Evolutionary conservation across 2,113 vertebrate species (phyloP), one percentile per base, ranked within the genome.

Genomic region (Pachypanchax playfairii): DNA sequence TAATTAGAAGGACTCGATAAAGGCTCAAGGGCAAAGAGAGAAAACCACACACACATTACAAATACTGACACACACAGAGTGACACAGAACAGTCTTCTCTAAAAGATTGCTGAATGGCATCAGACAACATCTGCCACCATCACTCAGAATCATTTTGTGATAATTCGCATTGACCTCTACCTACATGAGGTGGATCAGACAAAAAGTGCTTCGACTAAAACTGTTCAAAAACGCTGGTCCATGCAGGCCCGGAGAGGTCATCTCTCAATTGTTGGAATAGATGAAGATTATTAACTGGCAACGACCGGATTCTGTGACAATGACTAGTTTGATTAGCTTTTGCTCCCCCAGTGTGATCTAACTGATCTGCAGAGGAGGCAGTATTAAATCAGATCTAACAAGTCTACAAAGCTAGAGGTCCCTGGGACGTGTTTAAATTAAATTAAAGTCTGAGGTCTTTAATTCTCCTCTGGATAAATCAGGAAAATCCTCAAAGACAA

Each of bases 1-100:
- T 91, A 90, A 93, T 92, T 89, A 92, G 86, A 82, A 86, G 79
- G 84, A 85, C 85, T 84, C 89, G 90, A 92, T 92, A 88, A 91
- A 90, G 73, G 79, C 91, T 92, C 88, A 91, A 91, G 91, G 90
- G 89, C 89, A 89, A 82, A 85, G 74, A 79, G 72, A 69, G 70
- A 57, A 79, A 36, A 18, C 36, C 60, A 73, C 56, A 75, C 62
- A 41, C 38, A 41, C 38, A 41, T 7, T 6, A 67, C 42, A 39
- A 20, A 61, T 48, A 60, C 56, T 67, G 59, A 60, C 52, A 57
- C 61, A 44, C 71, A 42, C 66, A 48, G 11, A 15, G 53, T 28
- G 60, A 74, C 74, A 85, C 58, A 33, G 74, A 58, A 65, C 42
- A 48, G 63, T 58, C 65, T 85, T 77, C 48, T 73, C 62, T 52